These are phyloP conservation scores for Caracal caracal DNA, from an alignment of 2,113 vertebrate genomes.

Conservation along the genomic window DNA sequence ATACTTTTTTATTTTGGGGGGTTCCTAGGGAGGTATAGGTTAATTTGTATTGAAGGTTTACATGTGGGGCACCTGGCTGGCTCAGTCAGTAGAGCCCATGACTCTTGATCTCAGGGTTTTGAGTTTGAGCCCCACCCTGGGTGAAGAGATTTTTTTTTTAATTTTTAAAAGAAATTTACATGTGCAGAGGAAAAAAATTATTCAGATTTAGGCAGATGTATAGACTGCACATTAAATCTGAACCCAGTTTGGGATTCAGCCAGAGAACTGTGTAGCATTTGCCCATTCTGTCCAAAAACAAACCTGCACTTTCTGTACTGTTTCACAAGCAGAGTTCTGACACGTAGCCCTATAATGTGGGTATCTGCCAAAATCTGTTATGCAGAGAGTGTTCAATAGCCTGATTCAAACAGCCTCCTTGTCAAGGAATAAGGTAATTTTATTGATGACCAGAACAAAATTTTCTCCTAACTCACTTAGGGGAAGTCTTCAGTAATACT, in stretches of 20 bases:
- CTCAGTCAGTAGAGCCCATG: not conserved
- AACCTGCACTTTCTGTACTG: not conserved
- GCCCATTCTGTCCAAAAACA: not conserved
- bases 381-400: not conserved
- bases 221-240: not conserved
- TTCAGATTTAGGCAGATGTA: conserved; percentile 10
- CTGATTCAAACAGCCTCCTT: conserved; percentile 38
- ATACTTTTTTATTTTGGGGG: conserved; percentile 40
- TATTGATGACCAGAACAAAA: conserved; percentile 15
- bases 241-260: not conserved
- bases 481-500: conserved; percentile 13
- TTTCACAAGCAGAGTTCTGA: conserved; percentile 24
- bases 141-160: not conserved
- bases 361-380: conserved; percentile 5
- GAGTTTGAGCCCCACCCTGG: not conserved
- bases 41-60: conserved; percentile 38
- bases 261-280: not conserved
- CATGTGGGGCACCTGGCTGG: not conserved
- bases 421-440: not conserved
- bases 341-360: not conserved
- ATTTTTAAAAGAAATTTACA: not conserved
- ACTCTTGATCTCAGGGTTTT: not conserved
- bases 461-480: conserved; percentile 35
- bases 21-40: conserved; percentile 3
- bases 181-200: not conserved